Conservation (phyloP, 2,888 invertebrate species). For the Lepidochrysops patricia region DNA sequence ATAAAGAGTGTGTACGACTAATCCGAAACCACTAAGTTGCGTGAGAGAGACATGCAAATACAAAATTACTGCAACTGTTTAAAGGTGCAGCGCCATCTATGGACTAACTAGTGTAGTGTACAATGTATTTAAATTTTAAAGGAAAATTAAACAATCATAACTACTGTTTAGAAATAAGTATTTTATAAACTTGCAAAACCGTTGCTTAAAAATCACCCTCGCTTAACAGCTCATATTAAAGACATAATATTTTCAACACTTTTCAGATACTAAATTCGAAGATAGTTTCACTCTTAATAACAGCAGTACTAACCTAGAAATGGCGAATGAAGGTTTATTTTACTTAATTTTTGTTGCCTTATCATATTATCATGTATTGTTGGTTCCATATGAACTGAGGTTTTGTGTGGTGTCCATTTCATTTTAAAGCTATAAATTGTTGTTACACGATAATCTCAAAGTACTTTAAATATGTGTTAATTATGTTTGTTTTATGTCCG, state of each 20-base stretch:
- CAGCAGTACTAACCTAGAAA: slow-evolving; percentile 17
- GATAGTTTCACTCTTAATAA: not conserved
- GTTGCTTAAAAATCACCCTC: too few species aligned
- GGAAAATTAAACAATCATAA: too few species aligned
- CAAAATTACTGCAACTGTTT: too few species aligned
- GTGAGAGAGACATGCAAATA: too few species aligned
- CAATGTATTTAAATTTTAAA: too few species aligned
- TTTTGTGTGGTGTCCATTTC: not conserved
- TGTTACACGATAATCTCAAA: not conserved
- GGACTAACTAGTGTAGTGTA: too few species aligned
- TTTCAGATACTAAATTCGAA: slow-evolving; percentile 19
- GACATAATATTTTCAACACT: slow-evolving; percentile 10
- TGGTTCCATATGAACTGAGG: not conserved
- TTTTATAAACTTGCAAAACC: too few species aligned
- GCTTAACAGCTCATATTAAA: not conserved
- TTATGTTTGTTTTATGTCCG: not conserved
- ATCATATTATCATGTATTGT: slow-evolving; percentile 19
- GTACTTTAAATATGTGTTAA: not conserved
- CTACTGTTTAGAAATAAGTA: too few species aligned
- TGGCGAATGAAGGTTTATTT: slow-evolving; percentile 26
- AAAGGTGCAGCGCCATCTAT: too few species aligned
- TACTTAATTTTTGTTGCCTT: slow-evolving; percentile 20
- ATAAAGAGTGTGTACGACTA: not conserved
- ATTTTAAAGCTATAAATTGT: not conserved
- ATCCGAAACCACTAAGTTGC: too few species aligned